Conservation (phyloP, 2,113 vertebrate species). For the Pica pica region DNA sequence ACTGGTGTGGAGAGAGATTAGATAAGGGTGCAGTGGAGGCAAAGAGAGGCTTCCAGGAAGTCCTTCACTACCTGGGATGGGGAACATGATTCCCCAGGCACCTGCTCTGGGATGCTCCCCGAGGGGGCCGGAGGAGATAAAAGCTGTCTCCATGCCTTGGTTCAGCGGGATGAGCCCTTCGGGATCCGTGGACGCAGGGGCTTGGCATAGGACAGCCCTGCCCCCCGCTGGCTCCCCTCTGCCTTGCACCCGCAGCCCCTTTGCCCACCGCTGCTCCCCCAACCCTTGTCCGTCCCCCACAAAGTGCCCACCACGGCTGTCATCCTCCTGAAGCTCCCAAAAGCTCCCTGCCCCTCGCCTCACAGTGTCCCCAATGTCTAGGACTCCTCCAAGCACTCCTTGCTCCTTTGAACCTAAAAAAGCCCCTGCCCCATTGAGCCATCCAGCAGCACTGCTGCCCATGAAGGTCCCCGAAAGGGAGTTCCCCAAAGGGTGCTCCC, state of each 20-base stretch:
- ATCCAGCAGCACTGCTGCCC: background rate
- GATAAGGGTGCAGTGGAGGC: background rate
- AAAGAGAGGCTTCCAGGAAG: background rate
- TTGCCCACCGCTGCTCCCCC: background rate
- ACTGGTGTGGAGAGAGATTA: background rate
- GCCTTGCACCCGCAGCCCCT: background rate
- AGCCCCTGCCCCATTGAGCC: background rate
- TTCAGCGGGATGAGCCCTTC: background rate
- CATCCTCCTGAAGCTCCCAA: background rate
- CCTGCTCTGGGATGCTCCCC: accelerated
- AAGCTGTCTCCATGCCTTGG: background rate
- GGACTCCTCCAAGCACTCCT: background rate
- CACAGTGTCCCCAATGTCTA: background rate
- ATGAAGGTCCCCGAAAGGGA: background rate
- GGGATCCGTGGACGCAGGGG: background rate
- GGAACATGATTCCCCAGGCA: background rate
- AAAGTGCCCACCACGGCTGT: background rate
- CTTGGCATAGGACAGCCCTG: background rate
- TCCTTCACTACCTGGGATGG: background rate
- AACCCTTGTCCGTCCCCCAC: background rate
- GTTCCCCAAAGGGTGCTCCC: background rate
- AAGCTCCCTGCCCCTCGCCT: background rate
- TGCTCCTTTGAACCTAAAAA: background rate
- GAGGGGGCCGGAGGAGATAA: background rate
- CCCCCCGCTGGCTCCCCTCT: background rate